Percentiles rank a stretch among this genome's conserved stretches.
phyloP scores from a whole-genome alignment of 2,888 invertebrate genomes.

The Camptogramma bilineatum region DNA sequence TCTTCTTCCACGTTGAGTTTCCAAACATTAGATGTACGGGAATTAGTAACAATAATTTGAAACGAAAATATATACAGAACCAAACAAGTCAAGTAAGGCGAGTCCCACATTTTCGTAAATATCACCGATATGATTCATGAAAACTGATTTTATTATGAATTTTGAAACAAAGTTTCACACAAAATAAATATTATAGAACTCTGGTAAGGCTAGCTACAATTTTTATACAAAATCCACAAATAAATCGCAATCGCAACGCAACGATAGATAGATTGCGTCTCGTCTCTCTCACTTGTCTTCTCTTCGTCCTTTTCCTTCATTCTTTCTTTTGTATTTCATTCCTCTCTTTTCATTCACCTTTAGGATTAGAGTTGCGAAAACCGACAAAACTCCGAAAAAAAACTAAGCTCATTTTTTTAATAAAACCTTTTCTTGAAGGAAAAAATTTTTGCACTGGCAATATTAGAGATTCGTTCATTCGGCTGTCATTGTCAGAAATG shows the following conservation, averaged over 20 bases:
- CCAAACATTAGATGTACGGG: conserved; percentile 93
- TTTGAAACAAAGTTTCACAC: conserved; percentile 57
- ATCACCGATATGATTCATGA: conserved; percentile 65
- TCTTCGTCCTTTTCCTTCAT: conserved; percentile 27
- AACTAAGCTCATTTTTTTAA: conserved; percentile 3
- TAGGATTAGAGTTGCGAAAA: conserved; percentile 20
- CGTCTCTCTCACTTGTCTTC: conserved; percentile 49
- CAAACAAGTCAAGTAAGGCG: conserved; percentile 86
- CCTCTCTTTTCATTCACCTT: background rate
- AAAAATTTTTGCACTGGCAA: background rate
- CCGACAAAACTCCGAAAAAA: conserved; percentile 10
- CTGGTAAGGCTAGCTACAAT: conserved; percentile 58
- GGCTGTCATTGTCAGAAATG: background rate
- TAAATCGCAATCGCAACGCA: conserved; percentile 57
- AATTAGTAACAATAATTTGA: conserved; percentile 90
- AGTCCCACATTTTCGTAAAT: conserved; percentile 82
- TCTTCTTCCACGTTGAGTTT: conserved; percentile 91
- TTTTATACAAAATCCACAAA: conserved; percentile 57
- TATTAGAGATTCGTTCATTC: background rate
- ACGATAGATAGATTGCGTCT: conserved; percentile 35
- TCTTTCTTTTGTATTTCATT: conserved; percentile 27
- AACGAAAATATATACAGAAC: conserved; percentile 89
- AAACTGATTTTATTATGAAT: conserved; percentile 55
- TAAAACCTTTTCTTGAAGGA: background rate
- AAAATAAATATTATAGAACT: conserved; percentile 53